A percentile compares a stretch with the other conserved stretches of the same genome.
phyloP scores from a whole-genome alignment of 2,797 vertebrate genomes.

The Crenichthys baileyi region DNA sequence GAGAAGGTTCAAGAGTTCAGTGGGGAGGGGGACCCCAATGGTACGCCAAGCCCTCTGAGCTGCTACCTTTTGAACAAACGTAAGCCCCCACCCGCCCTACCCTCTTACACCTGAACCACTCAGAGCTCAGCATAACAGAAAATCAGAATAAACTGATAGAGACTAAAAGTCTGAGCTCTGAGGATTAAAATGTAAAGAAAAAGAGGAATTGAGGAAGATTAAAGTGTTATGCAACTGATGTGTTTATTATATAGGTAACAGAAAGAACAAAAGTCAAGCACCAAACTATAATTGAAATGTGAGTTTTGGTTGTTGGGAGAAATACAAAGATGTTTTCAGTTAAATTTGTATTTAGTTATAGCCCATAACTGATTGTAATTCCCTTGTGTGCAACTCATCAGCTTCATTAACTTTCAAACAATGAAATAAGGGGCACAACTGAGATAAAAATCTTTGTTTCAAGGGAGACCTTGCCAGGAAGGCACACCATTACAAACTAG shows the following conservation, averaged over 20 bases:
- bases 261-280: neutral
- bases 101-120: constrained; percentile 39
- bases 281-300: neutral
- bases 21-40: constrained; percentile 39
- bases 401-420: neutral
- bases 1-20: constrained; percentile 73
- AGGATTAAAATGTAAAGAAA: constrained; percentile 20
- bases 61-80: constrained; percentile 41
- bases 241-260: neutral
- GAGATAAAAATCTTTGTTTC: neutral
- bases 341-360: neutral
- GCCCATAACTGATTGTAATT: neutral
- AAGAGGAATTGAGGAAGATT: constrained; percentile 23
- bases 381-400: neutral
- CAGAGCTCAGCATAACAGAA: constrained; percentile 5
- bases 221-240: constrained; percentile 18
- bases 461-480: neutral
- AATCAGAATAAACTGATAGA: constrained; percentile 32
- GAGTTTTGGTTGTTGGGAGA: neutral
- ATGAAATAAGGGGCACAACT: neutral
- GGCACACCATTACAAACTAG: neutral
- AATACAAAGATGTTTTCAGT: neutral
- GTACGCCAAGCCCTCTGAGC: constrained; percentile 27
- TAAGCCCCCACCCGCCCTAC: constrained; percentile 19
- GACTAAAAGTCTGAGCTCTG: constrained; percentile 29